These are phyloP conservation scores for Iphiclides podalirius DNA, from an alignment of 2,888 invertebrate genomes.

Conservation along the genomic window DNA sequence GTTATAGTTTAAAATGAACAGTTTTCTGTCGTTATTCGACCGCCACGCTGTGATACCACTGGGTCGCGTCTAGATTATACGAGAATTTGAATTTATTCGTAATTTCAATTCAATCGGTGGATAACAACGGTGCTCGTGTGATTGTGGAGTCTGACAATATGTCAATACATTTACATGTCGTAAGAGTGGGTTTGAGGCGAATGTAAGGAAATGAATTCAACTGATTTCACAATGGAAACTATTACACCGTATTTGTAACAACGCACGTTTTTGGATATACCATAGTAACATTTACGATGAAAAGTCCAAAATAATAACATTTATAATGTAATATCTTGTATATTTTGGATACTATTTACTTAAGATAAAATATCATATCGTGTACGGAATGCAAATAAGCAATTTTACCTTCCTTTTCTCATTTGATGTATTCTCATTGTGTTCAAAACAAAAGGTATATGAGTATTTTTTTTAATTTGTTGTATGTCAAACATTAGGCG, in stretches of 20 bases:
- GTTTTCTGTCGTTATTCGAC: slow-evolving; percentile 9
- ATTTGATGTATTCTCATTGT: no score
- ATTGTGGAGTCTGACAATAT: neutral
- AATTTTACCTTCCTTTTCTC: no score
- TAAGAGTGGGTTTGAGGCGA: neutral
- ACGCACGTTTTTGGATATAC: no score
- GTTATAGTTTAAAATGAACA: neutral
- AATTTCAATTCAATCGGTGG: neutral
- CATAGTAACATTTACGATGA: no score
- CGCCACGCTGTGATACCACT: slow-evolving; percentile 47
- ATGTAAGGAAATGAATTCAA: neutral
- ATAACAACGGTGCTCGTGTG: neutral
- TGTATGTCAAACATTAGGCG: no score
- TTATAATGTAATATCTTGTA: no score
- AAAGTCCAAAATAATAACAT: no score
- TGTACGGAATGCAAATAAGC: no score
- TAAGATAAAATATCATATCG: no score
- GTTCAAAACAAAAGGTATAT: no score
- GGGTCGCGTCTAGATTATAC: slow-evolving; percentile 34
- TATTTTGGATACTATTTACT: no score
- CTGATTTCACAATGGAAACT: neutral
- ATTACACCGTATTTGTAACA: neutral
- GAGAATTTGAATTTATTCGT: neutral
- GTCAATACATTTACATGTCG: neutral
- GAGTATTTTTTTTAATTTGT: no score